Evolutionary conservation across 2,797 vertebrate species (phyloP).

Genomic region (Siniperca scherzeri): DNA sequence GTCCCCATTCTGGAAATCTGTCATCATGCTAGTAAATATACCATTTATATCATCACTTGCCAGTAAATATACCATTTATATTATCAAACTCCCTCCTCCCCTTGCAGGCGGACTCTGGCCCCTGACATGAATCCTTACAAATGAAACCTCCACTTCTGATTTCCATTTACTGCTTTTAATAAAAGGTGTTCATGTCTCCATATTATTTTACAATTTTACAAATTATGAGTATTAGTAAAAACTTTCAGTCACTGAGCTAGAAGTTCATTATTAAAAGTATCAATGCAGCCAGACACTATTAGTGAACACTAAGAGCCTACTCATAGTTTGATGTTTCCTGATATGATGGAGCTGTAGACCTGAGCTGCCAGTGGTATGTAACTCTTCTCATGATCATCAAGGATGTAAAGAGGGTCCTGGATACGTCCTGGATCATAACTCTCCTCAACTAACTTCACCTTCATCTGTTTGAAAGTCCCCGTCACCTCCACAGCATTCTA

Average conservation of each 20-base stretch:
- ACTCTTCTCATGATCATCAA: slow-evolving; percentile 83
- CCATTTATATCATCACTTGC: neutral
- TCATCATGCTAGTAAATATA: slow-evolving; percentile 1
- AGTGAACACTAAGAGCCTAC: neutral
- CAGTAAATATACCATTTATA: neutral
- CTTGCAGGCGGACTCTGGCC: neutral
- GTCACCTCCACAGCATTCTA: slow-evolving; percentile 79
- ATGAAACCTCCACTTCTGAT: neutral
- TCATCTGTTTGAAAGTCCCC: slow-evolving; percentile 90
- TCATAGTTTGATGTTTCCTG: slow-evolving; percentile 83
- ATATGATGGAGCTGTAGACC: slow-evolving; percentile 80
- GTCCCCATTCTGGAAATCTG: neutral
- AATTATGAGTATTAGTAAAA: neutral
- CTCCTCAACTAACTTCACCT: slow-evolving; percentile 87
- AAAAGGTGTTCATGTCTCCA: neutral
- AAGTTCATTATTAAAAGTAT: slow-evolving; percentile 19
- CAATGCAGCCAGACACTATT: neutral
- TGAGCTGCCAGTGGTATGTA: slow-evolving; percentile 85
- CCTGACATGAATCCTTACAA: neutral
- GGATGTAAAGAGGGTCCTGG: slow-evolving; percentile 86
- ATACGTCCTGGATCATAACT: slow-evolving; percentile 86
- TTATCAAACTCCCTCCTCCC: neutral
- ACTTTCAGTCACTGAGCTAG: slow-evolving; percentile 29
- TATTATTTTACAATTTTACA: neutral
- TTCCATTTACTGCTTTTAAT: neutral